Percentiles rank a stretch among this genome's conserved stretches.
These are phyloP conservation scores for Eupithecia subumbrata DNA, from an alignment of 2,888 invertebrate species.

Conservation along the genomic window DNA sequence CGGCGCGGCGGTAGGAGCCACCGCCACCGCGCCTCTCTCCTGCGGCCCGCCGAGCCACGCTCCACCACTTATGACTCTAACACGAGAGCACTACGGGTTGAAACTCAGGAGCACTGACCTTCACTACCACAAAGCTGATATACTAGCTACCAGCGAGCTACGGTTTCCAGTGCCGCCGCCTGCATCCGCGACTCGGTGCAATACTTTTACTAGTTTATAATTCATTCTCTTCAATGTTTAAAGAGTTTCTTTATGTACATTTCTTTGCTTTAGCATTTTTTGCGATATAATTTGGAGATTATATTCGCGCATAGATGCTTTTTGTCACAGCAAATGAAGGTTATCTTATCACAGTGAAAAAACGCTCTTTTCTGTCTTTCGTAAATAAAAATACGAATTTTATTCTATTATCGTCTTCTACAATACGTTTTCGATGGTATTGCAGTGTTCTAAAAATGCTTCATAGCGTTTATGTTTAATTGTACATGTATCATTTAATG, in stretches of 20 bases:
- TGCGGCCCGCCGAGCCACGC: constrained; percentile 59
- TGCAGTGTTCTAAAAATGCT: neutral
- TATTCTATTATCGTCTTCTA: neutral
- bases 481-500: neutral
- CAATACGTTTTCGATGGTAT: neutral
- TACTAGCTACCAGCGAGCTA: constrained; percentile 45
- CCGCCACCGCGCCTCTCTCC: constrained; percentile 76
- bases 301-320: constrained; percentile 1
- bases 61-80: constrained; percentile 76
- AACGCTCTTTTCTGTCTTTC: neutral
- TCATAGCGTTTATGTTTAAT: neutral
- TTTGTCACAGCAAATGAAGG: neutral
- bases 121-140: constrained; percentile 61
- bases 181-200: constrained; percentile 65
- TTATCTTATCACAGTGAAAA: constrained; percentile 2
- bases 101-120: constrained; percentile 80
- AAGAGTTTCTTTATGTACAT: neutral
- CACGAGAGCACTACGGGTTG: constrained; percentile 75
- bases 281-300: neutral
- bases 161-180: constrained; percentile 58
- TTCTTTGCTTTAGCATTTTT: neutral
- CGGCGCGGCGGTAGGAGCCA: constrained; percentile 62
- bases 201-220: constrained; percentile 52
- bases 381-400: neutral
- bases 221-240: constrained; percentile 16